Base-by-base conservation (phyloP, 1,140 invertebrate genomes). In the Danaus melanippus region DNA sequence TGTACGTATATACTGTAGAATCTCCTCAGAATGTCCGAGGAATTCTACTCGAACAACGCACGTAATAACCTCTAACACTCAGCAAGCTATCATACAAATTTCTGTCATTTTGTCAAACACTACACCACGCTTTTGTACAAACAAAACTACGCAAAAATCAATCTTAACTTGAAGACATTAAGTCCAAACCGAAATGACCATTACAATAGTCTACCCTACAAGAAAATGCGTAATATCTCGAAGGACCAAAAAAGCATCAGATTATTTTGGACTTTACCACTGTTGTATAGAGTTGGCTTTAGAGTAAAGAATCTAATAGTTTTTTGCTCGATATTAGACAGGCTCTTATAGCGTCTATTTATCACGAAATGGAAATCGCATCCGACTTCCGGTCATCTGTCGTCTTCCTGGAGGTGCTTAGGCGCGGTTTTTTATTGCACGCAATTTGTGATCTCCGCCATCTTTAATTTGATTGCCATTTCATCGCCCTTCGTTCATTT, bases 281-380 rank as follows among this genome's bases (percentile, higher is more conserved):
- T 2, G 12, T 4, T 12, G 0, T 7, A 42, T 58, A 64, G 51
- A 42, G 51, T 64, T 43, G 8, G 47, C 46, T 50, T 56, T 56
- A 45, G 6, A 10, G 51, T 9, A 5, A 40, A 10, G 0, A 9
- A 0, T 3, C 11, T 1, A 45, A 48, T 56, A 55, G 52, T 66
- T 53, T 46, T 42, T 5, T 39, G 55, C 12, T 42, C n/a, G 43
- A 42, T 21, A 51, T 50, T 59, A 58, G 49, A 62, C 59, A 58
- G 64, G 42, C 62, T 58, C 64, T 72, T 66, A 74, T 74, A 60
- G 50, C 41, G 61, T 46, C 56, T 53, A 78, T 78, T 75, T 78
- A 68, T 78, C 75, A 75, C 59, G 62, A 67, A 60, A 69, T 68
- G 70, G 72, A 72, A 74, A 74, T 70, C 62, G 59, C 60, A 60